Conservation (phyloP, 2,113 vertebrate genomes). For the Panthera leo region DNA sequence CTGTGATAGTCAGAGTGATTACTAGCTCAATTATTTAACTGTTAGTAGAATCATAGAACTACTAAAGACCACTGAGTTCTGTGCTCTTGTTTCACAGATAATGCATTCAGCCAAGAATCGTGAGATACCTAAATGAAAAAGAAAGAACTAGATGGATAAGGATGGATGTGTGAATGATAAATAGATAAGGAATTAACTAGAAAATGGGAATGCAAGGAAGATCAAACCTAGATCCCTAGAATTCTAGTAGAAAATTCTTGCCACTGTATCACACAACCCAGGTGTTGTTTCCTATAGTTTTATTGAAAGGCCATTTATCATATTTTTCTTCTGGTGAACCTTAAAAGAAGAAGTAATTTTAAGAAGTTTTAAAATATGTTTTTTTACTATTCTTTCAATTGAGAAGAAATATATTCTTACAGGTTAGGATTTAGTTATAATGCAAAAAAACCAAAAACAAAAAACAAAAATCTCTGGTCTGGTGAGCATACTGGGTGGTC, state of each 20-base stretch:
- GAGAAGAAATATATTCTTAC: not conserved
- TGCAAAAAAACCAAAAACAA: not conserved
- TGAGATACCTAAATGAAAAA: not conserved
- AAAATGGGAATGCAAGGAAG: not conserved
- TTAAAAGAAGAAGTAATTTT: conserved; percentile 18
- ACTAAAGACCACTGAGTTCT: not conserved
- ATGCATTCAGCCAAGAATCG: not conserved
- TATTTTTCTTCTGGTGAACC: not conserved
- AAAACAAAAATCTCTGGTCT: not conserved
- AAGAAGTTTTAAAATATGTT: conserved; percentile 26
- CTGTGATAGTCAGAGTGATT: not conserved
- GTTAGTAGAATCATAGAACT: not conserved
- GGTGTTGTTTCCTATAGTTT: not conserved
- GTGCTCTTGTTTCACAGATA: conserved; percentile 15
- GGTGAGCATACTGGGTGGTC: not conserved
- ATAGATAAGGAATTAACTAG: not conserved
- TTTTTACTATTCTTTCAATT: not conserved
- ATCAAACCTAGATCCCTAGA: not conserved
- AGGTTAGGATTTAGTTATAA: not conserved
- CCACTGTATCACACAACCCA: not conserved
- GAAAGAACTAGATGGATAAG: not conserved
- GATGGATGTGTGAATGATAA: not conserved
- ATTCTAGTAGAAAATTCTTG: not conserved
- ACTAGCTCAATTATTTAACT: not conserved
- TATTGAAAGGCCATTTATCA: not conserved